Conservation (phyloP, 2,113 vertebrate genomes). For the Capreolus pygargus region DNA sequence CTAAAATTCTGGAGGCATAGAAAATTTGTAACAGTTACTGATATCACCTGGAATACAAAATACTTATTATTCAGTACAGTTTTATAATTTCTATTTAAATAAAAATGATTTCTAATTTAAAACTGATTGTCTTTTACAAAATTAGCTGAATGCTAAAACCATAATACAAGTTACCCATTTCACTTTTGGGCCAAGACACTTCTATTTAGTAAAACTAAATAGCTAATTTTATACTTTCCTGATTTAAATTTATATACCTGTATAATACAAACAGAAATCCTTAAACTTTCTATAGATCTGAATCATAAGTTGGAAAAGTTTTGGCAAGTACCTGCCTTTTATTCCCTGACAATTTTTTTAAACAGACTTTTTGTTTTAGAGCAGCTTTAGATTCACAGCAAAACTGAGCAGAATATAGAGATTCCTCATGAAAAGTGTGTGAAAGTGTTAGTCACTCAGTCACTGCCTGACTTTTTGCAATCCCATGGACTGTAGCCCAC, state of each 20-base stretch:
- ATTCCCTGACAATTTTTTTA: neutral
- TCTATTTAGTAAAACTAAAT: slow-evolving; percentile 2
- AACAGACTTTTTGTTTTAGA: neutral
- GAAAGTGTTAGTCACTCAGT: neutral
- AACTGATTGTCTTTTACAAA: neutral
- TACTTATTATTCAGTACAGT: neutral
- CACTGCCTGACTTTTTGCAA: neutral
- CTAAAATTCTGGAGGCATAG: neutral
- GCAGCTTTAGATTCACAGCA: neutral
- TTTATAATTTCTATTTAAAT: neutral
- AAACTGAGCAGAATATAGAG: neutral
- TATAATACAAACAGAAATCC: neutral
- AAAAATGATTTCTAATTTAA: neutral
- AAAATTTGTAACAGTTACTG: neutral
- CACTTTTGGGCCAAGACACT: neutral
- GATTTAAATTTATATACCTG: neutral
- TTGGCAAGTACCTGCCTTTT: neutral
- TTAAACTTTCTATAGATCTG: neutral
- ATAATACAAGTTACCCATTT: neutral
- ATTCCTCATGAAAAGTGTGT: neutral
- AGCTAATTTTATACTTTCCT: neutral
- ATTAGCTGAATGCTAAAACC: neutral
- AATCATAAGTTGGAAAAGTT: neutral
- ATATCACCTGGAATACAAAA: neutral
- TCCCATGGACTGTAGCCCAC: neutral